These are phyloP conservation scores for Meleagris gallopavo DNA, from an alignment of 2,113 vertebrate species.

Conservation along the genomic window DNA sequence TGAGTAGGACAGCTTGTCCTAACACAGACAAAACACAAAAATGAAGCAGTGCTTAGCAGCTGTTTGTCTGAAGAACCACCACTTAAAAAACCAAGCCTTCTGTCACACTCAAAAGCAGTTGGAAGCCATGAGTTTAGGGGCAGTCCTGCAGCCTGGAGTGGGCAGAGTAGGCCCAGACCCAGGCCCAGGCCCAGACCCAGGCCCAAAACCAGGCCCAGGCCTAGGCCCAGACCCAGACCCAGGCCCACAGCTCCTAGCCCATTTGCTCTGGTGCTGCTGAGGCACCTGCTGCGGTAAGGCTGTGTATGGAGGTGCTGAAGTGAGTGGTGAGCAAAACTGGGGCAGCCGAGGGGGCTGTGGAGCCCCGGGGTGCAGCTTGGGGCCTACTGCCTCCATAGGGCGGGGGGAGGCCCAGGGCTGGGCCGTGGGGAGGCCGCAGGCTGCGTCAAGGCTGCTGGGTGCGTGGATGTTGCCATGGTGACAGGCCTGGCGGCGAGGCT, in stretches of 20 bases:
- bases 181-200: too few relatives aligned
- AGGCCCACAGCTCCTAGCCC: neutral
- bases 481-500: too few relatives aligned
- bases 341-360: neutral
- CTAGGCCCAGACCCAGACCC: neutral
- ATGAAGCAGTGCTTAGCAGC: neutral
- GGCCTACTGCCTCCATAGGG: too few relatives aligned
- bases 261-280: neutral
- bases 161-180: too few relatives aligned
- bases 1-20: neutral
- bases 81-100: neutral
- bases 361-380: neutral
- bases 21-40: neutral
- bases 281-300: neutral
- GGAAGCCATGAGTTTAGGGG: neutral
- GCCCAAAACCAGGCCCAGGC: too few relatives aligned
- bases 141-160: neutral
- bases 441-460: fast-evolving
- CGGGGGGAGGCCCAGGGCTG: neutral
- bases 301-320: neutral
- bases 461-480: neutral
- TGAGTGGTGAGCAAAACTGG: fast-evolving
- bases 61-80: neutral
- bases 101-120: neutral
- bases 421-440: neutral